These are phyloP conservation scores for Notechis scutatus DNA, from an alignment of 2,113 vertebrate genomes.

Conservation along the genomic window DNA sequence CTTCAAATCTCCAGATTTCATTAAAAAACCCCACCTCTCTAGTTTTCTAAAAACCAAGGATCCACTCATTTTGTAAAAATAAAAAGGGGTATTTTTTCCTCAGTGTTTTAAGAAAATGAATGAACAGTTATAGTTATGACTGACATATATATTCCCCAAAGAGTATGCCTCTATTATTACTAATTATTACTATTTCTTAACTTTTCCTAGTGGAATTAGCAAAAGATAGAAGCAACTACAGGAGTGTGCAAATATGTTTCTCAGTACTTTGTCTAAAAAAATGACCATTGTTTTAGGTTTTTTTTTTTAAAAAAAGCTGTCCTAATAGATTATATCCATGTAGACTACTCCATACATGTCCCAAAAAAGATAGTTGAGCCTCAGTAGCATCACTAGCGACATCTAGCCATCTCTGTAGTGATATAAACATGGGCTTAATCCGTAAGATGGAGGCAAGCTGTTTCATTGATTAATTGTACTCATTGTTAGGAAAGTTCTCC, in stretches of 20 bases:
- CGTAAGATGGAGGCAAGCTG: neutral
- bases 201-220: neutral
- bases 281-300: neutral
- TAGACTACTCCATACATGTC: neutral
- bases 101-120: neutral
- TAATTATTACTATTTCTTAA: neutral
- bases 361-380: neutral
- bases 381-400: neutral
- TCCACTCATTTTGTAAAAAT: neutral
- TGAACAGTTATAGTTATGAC: neutral
- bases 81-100: neutral
- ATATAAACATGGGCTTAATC: neutral
- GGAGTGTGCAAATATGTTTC: neutral
- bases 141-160: neutral
- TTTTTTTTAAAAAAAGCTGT: neutral
- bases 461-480: neutral
- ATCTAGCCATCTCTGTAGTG: neutral
- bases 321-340: neutral
- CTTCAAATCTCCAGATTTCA: neutral
- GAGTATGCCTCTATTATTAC: neutral
- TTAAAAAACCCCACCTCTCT: neutral
- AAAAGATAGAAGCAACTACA: neutral
- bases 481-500: neutral
- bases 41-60: neutral
- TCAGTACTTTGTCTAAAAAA: neutral